Conservation (phyloP, 2,888 invertebrate genomes). For the Dioctria linearis region DNA sequence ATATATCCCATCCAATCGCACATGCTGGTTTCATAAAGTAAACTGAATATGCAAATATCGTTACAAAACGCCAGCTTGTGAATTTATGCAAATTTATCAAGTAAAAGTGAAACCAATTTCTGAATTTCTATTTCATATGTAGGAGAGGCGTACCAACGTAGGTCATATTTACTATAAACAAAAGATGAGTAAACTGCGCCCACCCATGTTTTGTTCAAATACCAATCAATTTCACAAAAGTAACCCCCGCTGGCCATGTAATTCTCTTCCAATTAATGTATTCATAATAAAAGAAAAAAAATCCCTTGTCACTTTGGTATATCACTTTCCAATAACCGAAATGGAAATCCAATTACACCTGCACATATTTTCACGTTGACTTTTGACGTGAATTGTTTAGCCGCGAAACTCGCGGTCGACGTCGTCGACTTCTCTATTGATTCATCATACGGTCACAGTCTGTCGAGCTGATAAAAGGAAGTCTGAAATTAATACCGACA, state of each 20-base stretch:
- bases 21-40: too few species aligned
- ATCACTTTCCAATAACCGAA: conserved; percentile 40
- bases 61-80: background rate
- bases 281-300: too few species aligned
- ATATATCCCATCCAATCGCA: too few species aligned
- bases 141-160: background rate
- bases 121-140: background rate
- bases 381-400: background rate
- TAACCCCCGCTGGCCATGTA: too few species aligned
- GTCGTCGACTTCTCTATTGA: conserved; percentile 1
- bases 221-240: too few species aligned
- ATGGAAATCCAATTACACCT: conserved; percentile 39
- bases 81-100: conserved; percentile 1
- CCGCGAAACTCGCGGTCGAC: background rate
- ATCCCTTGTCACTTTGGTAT: background rate
- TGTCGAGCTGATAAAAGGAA: conserved; percentile 12
- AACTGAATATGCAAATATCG: background rate
- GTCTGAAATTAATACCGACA: conserved; percentile 29
- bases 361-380: conserved; percentile 30
- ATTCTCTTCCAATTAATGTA: too few species aligned
- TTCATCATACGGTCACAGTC: conserved; percentile 1
- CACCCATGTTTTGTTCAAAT: too few species aligned
- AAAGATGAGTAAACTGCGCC: too few species aligned
- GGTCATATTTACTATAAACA: background rate
- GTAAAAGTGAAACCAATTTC: background rate